Percentiles rank a stretch among this genome's conserved stretches.
Conservation (phyloP, 2,888 invertebrate genomes). For the Tipula unca region DNA sequence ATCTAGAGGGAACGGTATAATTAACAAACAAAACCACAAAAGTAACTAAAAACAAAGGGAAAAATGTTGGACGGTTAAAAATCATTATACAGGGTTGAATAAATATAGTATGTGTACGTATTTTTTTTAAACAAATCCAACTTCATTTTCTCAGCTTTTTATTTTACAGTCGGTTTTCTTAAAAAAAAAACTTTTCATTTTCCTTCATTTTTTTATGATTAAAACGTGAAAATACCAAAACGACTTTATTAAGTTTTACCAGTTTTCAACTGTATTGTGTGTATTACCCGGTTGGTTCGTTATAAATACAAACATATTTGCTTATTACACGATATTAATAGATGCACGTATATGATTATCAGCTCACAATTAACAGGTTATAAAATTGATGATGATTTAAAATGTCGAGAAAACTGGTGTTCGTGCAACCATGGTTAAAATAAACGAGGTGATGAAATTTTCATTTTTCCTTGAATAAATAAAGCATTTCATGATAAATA, state of each 20-base stretch:
- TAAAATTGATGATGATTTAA: not conserved
- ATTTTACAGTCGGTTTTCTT: not conserved
- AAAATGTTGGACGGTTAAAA: not conserved
- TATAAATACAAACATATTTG: not conserved
- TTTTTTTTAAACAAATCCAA: too few relatives aligned
- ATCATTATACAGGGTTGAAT: not conserved
- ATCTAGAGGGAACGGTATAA: not conserved
- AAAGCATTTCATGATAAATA: not conserved
- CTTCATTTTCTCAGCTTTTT: not conserved
- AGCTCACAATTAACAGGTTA: not conserved
- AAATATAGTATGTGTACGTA: not conserved
- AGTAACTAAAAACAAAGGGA: not conserved
- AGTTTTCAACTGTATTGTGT: not conserved
- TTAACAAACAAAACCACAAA: not conserved
- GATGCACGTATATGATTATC: not conserved
- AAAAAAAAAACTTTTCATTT: not conserved
- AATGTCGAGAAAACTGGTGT: not conserved
- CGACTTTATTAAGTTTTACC: not conserved
- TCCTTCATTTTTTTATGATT: not conserved
- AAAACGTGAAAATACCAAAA: not conserved
- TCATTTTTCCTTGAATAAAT: not conserved
- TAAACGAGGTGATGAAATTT: not conserved
- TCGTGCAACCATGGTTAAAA: not conserved
- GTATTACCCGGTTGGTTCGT: not conserved
- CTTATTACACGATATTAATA: not conserved